Evolutionary conservation across 1,140 invertebrate genomes (phyloP), one percentile per base, ranked within the genome.

Genomic region (Polyergus mexicanus): DNA sequence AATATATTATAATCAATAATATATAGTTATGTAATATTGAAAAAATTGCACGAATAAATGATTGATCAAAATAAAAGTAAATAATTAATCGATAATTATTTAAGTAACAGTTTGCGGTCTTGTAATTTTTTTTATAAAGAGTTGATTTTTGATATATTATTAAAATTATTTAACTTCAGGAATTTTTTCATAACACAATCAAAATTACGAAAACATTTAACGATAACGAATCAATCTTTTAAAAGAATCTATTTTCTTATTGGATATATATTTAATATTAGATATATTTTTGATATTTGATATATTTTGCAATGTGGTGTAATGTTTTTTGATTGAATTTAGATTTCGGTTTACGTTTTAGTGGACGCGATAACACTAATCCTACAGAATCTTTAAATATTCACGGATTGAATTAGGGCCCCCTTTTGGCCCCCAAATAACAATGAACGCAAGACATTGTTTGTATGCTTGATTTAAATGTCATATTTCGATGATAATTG

Each of bases 401-500:
- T 75, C 13, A 75, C 35, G 19, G 16, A 47, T 65, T 77, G 28
- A 60, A 44, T 11, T 63, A 28, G n/a, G n/a, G n/a, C n/a, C n/a
- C 2, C 19, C 16, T 75, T 75, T 13, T 54, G 6, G 4, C 11
- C 22, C 0, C 25, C 25, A 22, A 76, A 76, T 76, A 41, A 76
- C 56, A 62, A 75, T 38, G 41, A 63, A 77, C n/a, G 38, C 25
- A 4, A 44, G 35, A 63, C 58, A 19, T 44, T 76, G 35, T 76
- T 76, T 62, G 32, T 60, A 62, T 41, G 16, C 44, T 68, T 22
- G 63, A 80, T 80, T 28, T 80, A 80, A 68, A 68, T 80, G 28
- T 69, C 76, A 41, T 19, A 13, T 80, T 80, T 54, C 32, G 47
- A 51, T 22, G 63, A 80, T 80, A 80, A 69, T 80, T 56, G 76